Evolutionary conservation across 2,888 invertebrate genomes (phyloP), one percentile per base, ranked within the genome.

Genomic region (Lasioglossum pauxillum): DNA sequence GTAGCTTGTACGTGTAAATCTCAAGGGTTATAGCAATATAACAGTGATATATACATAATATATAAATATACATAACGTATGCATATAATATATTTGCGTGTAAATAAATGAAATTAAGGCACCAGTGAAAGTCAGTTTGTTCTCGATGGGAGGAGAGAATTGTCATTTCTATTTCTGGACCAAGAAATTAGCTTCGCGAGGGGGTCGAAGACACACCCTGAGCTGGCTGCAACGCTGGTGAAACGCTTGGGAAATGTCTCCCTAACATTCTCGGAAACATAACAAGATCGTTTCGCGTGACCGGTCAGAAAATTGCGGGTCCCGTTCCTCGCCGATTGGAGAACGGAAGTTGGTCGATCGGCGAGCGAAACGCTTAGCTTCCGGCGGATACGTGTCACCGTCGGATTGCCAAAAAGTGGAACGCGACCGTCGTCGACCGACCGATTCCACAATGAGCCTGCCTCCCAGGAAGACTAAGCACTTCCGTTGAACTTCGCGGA

Each of bases 41-140:
- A 93, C 92, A 93, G 93, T 94, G 94, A 91, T 91, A 91, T 90
- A 90, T 89, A 89, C 67, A 82, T 81, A 88, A 84, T 83, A 89
- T 87, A 90, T 82, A 84, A 73, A 88, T 84, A 87, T 81, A 86
- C 84, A 83, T 83, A 69, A 69, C 64, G 77, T 84, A 85, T 84
- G 94, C 93, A 92, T 92, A 93, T 94, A 94, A 94, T 94, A 95
- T 95, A 95, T 95, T 94, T 95, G 93, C 94, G 93, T 95, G 95
- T 95, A 95, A 95, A 95, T 95, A 95, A 95, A 95, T 84, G 75
- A 93, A 92, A 91, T 94, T 94, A 93, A 93, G 91, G 90, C 90
- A 92, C 82, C 84, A 31, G 69, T 72, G 74, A 71, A 57, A 41
- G 31, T 49, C 44, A 35, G 19, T 76, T 67, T 73, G 14, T 84